Percentiles rank a stretch among this genome's conserved stretches.
These are phyloP conservation scores for Hemibagrus wyckioides DNA, from an alignment of 2,113 vertebrate species.

Conservation along the genomic window DNA sequence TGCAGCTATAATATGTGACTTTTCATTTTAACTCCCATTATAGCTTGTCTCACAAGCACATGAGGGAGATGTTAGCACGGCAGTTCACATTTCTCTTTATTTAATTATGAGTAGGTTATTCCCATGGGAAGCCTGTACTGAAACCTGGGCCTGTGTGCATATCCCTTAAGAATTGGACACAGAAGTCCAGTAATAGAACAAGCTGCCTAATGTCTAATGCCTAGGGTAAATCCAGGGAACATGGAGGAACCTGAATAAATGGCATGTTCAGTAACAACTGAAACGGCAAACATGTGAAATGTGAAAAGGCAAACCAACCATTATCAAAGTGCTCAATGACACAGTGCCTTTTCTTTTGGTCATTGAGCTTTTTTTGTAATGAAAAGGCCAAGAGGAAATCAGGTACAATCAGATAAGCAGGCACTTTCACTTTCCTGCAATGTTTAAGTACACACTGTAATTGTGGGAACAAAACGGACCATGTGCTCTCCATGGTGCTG, in stretches of 20 bases:
- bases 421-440: slow-evolving; percentile 3
- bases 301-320: background rate
- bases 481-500: slow-evolving; percentile 53
- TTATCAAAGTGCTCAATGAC: background rate
- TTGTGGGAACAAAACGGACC: background rate
- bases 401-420: background rate
- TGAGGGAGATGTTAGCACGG: background rate
- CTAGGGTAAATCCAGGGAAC: background rate
- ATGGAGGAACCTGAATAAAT: slow-evolving; percentile 23
- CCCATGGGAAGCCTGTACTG: slow-evolving; percentile 10
- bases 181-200: slow-evolving; percentile 23
- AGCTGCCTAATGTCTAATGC: slow-evolving; percentile 12
- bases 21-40: slow-evolving; percentile 3
- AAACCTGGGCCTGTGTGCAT: slow-evolving; percentile 31
- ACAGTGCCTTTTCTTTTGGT: background rate
- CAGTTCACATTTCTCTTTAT: slow-evolving; percentile 30
- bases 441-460: background rate
- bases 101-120: slow-evolving; percentile 34
- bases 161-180: slow-evolving; percentile 13
- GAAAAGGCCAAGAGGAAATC: background rate
- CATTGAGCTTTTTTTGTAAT: background rate
- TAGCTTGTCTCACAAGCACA: slow-evolving; percentile 11
- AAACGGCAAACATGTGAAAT: no score
- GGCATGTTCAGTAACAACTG: background rate
- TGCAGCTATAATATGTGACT: background rate